These are phyloP conservation scores for Platycercus adscitus DNA, from an alignment of 2,113 vertebrate species.

Conservation along the genomic window DNA sequence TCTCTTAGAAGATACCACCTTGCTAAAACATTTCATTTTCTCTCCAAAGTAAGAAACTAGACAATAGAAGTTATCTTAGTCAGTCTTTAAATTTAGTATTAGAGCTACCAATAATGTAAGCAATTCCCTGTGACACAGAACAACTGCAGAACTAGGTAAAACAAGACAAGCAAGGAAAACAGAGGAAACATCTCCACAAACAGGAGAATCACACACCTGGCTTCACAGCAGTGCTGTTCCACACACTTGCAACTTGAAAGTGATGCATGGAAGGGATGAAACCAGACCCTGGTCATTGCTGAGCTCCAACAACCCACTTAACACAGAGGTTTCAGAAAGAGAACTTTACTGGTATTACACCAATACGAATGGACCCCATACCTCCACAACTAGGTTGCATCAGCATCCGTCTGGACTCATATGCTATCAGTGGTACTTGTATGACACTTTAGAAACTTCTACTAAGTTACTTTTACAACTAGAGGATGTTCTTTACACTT, in stretches of 20 bases:
- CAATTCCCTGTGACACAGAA: neutral
- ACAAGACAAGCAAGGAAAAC: neutral
- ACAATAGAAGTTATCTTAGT: neutral
- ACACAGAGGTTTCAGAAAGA: neutral
- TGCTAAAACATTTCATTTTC: neutral
- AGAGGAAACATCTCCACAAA: neutral
- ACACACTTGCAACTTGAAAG: neutral
- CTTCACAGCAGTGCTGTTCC: neutral
- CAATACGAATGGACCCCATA: neutral
- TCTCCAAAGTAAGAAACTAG: neutral
- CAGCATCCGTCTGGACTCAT: neutral
- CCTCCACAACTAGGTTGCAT: neutral
- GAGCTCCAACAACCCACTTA: neutral
- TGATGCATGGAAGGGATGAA: neutral
- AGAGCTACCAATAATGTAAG: neutral
- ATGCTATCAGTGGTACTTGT: neutral
- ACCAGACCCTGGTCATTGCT: rapidly evolving
- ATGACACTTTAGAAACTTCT: neutral
- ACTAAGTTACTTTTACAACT: neutral
- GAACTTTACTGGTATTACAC: neutral
- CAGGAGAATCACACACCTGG: neutral
- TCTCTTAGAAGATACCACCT: neutral
- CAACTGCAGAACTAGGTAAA: neutral
- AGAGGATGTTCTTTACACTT: neutral
- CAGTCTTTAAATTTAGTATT: neutral